A percentile compares a stretch with the other conserved stretches of the same genome.
Conservation (phyloP, 2,797 vertebrate species). For the Melanotaenia boesemani region DNA sequence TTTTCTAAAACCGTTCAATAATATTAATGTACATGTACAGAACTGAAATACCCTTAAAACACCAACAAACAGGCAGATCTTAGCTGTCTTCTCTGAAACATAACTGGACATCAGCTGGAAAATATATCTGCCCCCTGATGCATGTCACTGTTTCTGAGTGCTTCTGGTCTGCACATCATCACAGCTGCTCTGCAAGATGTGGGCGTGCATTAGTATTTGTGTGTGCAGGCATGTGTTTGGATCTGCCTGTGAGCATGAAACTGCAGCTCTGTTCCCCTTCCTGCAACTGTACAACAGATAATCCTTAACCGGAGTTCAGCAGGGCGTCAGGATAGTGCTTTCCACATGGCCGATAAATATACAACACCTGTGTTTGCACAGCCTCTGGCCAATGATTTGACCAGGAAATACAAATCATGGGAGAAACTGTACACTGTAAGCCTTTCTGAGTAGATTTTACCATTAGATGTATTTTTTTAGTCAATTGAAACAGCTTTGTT, state of each 20-base stretch:
- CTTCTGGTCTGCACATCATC: conserved; percentile 59
- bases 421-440: conserved; percentile 10
- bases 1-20: neutral
- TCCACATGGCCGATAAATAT: conserved; percentile 48
- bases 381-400: conserved; percentile 33
- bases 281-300: conserved; percentile 52
- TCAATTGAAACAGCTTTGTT: neutral
- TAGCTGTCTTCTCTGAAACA: conserved; percentile 52
- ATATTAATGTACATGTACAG: neutral
- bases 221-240: conserved; percentile 51
- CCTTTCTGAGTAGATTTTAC: conserved; percentile 1
- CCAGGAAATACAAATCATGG: conserved; percentile 22
- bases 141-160: conserved; percentile 51
- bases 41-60: conserved; percentile 15
- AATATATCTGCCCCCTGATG: conserved; percentile 52
- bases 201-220: conserved; percentile 23
- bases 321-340: conserved; percentile 45
- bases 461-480: conserved; percentile 1
- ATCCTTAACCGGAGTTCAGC: conserved; percentile 60
- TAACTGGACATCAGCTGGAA: conserved; percentile 61
- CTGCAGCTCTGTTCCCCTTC: conserved; percentile 50
- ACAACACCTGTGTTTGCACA: conserved; percentile 49
- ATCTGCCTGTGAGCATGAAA: conserved; percentile 53
- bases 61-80: conserved; percentile 32
- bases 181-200: conserved; percentile 43